These are phyloP conservation scores for Premnoplex brunnescens DNA, from an alignment of 2,797 vertebrate species.

Conservation along the genomic window DNA sequence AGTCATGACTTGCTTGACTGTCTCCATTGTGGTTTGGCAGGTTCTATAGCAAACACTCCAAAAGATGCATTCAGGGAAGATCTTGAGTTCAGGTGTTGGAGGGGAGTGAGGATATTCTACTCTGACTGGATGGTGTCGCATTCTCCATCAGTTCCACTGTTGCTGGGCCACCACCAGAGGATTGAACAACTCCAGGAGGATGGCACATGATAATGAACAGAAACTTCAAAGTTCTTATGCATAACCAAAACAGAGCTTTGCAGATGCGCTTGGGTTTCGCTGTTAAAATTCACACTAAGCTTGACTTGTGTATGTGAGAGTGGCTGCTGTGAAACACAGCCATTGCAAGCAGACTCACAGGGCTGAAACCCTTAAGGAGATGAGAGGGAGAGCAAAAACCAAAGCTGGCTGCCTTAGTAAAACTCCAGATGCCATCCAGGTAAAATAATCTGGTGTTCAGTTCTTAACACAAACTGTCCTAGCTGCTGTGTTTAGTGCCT, in stretches of 20 bases:
- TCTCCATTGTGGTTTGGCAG: background rate
- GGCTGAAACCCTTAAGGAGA: background rate
- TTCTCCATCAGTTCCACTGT: background rate
- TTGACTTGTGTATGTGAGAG: background rate
- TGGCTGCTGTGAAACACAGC: background rate
- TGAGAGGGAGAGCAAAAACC: background rate
- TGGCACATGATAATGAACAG: background rate
- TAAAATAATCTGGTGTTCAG: background rate
- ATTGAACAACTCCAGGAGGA: background rate
- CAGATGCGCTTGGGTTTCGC: background rate
- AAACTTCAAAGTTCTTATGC: background rate
- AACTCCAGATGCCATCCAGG: background rate
- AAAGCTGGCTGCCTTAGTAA: background rate
- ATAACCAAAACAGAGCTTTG: background rate
- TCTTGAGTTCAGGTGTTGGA: background rate
- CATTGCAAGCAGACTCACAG: background rate
- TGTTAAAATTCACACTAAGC: background rate
- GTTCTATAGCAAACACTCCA: background rate
- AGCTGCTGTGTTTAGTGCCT: background rate
- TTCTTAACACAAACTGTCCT: slow-evolving; percentile 23
- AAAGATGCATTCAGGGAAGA: background rate
- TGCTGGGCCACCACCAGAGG: background rate
- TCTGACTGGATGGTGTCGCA: accelerated
- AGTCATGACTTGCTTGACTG: background rate
- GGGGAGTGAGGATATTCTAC: background rate